These are phyloP conservation scores for Epinephelus lanceolatus DNA, from an alignment of 2,113 vertebrate genomes.

Conservation along the genomic window DNA sequence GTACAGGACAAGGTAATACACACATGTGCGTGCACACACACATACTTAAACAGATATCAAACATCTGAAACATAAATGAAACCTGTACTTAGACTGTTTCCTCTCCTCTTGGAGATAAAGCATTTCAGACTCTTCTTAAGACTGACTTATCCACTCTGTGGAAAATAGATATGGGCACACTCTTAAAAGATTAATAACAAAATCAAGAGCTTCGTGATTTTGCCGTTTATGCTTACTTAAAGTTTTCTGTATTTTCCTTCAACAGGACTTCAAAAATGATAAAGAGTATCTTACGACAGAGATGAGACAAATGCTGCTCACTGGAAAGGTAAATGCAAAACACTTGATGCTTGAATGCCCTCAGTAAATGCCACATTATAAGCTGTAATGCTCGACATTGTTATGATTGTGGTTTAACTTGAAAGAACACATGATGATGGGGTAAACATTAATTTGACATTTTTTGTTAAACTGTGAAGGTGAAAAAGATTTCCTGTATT, in stretches of 20 bases:
- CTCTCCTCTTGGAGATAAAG: background rate
- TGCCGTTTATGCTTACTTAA: constrained; percentile 1
- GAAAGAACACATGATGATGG: background rate
- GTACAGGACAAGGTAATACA: constrained; percentile 93
- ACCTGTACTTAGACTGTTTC: background rate
- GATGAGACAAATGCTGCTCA: constrained; percentile 92
- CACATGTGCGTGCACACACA: constrained; percentile 3
- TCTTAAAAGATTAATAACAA: background rate
- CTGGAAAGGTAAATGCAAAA: constrained; percentile 91
- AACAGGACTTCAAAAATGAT: constrained; percentile 95
- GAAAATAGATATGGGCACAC: background rate
- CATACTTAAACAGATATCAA: background rate
- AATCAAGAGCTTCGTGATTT: background rate
- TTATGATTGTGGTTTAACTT: background rate
- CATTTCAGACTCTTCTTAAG: background rate
- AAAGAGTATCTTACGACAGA: constrained; percentile 95
- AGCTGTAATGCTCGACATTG: background rate
- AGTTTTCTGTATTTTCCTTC: constrained; percentile 27
- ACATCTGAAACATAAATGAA: background rate
- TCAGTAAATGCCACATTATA: background rate
- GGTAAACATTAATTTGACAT: background rate
- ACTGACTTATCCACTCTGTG: background rate
- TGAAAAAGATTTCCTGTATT: background rate
- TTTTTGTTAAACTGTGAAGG: background rate
- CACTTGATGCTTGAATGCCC: background rate